Base-by-base conservation (phyloP, 1,140 invertebrate species). In the Eueides isabella region DNA sequence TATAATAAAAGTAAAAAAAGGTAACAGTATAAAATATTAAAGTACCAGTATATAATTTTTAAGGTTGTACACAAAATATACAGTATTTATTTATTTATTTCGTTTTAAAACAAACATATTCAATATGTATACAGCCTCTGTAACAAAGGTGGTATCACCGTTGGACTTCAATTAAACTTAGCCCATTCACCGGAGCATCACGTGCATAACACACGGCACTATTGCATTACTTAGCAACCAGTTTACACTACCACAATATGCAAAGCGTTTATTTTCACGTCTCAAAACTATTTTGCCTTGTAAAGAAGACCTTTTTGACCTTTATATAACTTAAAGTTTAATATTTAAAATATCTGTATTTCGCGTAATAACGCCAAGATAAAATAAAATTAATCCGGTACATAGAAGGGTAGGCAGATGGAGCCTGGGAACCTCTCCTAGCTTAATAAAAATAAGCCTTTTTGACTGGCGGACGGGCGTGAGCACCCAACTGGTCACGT, bases 131-230 rank as follows among this genome's bases (percentile, higher is more conserved):
- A 61, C 38, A 71, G 16, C 63, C 35, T 61, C n/a, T 11, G 35
- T 63, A 70, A 66, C 73, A 70, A 55, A 76, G 69, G 69, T 76
- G 55, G 74, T 72, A 68, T 76, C 66, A 72, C 61, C 38, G 35
- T 30, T 74, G 61, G 71, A 83, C 78, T 85, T 85, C 82, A 88
- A 87, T 88, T 88, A 85, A 88, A 88, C 81, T 88, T 86, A 74
- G 64, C 74, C 80, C 84, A 85, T 88, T 83, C 70, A 71, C 55
- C 70, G 77, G 44, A 68, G 69, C 81, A 79, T 74, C 78, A 81
- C 80, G 74, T 84, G 81, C 81, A 80, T 80, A 81, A 81, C 75
- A 72, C 78, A 80, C 66, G 63, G 70, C 61, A 75, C 64, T 70
- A 74, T 76, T 80, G 70, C 71, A 72, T 80, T 79, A 82, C 76